Evolutionary conservation across 2,888 invertebrate genomes (phyloP), one percentile per base, ranked within the genome.

Genomic region (Troides helena): DNA sequence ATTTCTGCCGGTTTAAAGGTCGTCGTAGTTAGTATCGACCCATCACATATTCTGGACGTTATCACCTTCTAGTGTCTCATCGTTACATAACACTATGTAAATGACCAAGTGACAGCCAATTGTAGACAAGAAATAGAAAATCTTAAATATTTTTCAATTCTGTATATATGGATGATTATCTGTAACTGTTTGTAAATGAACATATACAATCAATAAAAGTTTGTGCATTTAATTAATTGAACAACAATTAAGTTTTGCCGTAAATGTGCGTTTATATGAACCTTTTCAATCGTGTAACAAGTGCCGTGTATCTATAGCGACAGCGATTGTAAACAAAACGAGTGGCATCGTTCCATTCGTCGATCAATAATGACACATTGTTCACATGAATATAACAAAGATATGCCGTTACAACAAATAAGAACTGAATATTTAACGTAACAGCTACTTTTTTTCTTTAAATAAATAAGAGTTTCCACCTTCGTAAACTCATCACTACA

Each of bases 281-380:
- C 62, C 62, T 67, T 43, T 65, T 65, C 57, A 58, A 43, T 23
- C 46, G 46, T 57, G 62, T 61, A 30, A 69, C 69, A 57, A 69
- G 62, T 65, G 53, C 39, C 53, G 65, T 69, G 65, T 69, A 65
- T 57, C 69, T 65, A 65, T 62, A 65, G 53, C 62, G 65, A 61
- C 43, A 25, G 61, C 62, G 21, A 65, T 65, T 69, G 65, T 65
- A 69, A 69, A 69, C 61, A 60, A 17, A 69, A 68, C 57, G 46
- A 68, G 68, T 68, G 68, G 63, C 59, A 59, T 25, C 6, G 46
- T 30, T 39, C 18, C 65, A 43, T 59, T 63, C 63, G 46, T 53
- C 59, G 63, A 50, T 63, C 66, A 61, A 63, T 58, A 63, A 58
- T 4, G 63, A 50, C 58, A 68, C 68, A 63, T 63, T 62, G 46